Conservation (phyloP, 1,140 invertebrate species). For the Euwallacea fornicatus region DNA sequence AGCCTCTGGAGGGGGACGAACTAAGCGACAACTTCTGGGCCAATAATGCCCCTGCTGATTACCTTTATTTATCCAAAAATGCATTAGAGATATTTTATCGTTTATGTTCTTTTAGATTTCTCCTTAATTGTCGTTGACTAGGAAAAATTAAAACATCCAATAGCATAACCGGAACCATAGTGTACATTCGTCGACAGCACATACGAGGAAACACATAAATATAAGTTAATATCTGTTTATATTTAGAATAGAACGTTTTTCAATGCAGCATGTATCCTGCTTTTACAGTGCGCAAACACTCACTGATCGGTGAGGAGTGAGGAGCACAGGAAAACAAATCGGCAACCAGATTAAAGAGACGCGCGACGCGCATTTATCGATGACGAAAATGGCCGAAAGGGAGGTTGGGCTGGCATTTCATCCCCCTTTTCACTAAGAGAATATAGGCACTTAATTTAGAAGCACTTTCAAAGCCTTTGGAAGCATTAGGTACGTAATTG, state of each 20-base stretch:
- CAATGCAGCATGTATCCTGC: not conserved
- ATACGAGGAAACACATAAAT: not conserved
- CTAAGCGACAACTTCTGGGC: conserved; percentile 28
- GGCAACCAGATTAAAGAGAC: too few species aligned
- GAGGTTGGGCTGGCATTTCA: not conserved
- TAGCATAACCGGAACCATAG: not conserved
- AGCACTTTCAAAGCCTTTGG: too few species aligned
- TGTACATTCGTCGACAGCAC: not conserved
- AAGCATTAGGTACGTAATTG: too few species aligned
- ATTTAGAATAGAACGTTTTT: conserved; percentile 7
- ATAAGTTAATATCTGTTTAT: not conserved
- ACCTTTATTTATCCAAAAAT: conserved; percentile 37
- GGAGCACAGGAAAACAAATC: conserved; percentile 9
- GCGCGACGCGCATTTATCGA: not conserved
- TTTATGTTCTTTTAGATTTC: conserved; percentile 10
- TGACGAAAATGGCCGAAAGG: conserved; percentile 1
- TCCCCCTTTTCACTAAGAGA: not conserved
- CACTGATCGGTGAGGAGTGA: not conserved
- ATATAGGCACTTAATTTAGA: too few species aligned
- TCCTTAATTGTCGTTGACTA: not conserved
- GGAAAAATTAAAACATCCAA: too few species aligned
- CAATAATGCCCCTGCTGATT: conserved; percentile 36
- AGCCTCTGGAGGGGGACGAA: conserved; percentile 32
- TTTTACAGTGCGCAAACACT: conserved; percentile 12
- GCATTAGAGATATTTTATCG: conserved; percentile 24